These are phyloP conservation scores for Rhinogobius similis DNA, from an alignment of 2,113 vertebrate genomes.

Conservation along the genomic window DNA sequence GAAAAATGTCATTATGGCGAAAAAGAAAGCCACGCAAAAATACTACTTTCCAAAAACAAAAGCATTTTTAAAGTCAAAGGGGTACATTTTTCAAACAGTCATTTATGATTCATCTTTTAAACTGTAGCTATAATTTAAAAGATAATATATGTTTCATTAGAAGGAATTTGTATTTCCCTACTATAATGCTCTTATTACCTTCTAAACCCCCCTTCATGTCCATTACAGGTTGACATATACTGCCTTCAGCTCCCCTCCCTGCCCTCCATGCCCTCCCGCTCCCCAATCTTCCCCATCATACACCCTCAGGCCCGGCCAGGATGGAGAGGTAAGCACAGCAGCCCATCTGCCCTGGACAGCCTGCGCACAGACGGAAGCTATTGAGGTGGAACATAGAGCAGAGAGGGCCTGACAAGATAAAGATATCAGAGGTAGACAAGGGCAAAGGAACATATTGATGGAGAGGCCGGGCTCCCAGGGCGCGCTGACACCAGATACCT, in stretches of 20 bases:
- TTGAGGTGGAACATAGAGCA: conserved; percentile 74
- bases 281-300: conserved; percentile 18
- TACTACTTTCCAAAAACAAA: too few species aligned
- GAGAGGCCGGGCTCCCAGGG: conserved; percentile 69
- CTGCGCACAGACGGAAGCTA: conserved; percentile 68
- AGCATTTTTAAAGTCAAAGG: too few species aligned
- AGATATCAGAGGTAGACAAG: conserved; percentile 80
- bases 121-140: not conserved
- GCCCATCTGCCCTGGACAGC: conserved; percentile 65
- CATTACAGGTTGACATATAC: conserved; percentile 68
- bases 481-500: conserved; percentile 77
- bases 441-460: conserved; percentile 80
- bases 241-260: conserved; percentile 39
- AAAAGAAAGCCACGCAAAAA: too few species aligned
- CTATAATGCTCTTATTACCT: conserved; percentile 57
- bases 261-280: not conserved
- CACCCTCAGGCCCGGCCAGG: conserved; percentile 45
- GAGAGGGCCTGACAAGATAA: conserved; percentile 76
- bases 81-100: too few species aligned
- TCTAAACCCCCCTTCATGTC: conserved; percentile 67
- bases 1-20: too few species aligned
- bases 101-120: too few species aligned
- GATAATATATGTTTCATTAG: not conserved
- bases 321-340: conserved; percentile 33
- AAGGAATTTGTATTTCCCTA: conserved; percentile 35